Conservation (phyloP, 2,888 invertebrate genomes). For the Leptothorax acervorum region DNA sequence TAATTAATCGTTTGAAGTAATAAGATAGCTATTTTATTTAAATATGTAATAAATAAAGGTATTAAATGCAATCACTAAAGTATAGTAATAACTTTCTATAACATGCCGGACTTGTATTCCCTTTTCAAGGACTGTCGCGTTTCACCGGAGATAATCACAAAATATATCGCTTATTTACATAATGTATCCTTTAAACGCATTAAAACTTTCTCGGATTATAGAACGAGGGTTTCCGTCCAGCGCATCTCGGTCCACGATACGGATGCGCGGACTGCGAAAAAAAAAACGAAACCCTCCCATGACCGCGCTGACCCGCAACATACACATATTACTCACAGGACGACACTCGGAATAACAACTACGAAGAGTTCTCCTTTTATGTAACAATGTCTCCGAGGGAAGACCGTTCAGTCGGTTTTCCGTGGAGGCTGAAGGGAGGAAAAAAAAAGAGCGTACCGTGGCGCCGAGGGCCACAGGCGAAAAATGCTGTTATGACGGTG, state of each 20-base stretch:
- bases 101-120: neutral
- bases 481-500: conserved; percentile 53
- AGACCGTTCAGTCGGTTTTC: neutral
- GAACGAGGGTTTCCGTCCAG: neutral
- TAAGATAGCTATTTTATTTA: neutral
- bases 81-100: conserved; percentile 5
- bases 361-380: conserved; percentile 20
- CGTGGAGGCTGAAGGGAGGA: neutral
- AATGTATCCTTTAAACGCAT: conserved; percentile 14
- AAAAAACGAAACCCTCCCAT: neutral
- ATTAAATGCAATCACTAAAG: conserved; percentile 12
- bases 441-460: conserved; percentile 29
- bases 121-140: neutral
- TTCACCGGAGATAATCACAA: conserved; percentile 13
- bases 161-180: conserved; percentile 16
- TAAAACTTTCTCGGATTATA: conserved; percentile 33
- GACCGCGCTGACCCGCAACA: neutral
- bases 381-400: conserved; percentile 26
- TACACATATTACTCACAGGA: neutral
- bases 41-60: conserved; percentile 8
- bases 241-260: neutral
- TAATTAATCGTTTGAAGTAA: neutral
- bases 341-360: neutral
- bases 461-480: conserved; percentile 54
- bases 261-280: neutral